Base-by-base conservation (phyloP, 2,888 invertebrate species). In the Thumatha senex region DNA sequence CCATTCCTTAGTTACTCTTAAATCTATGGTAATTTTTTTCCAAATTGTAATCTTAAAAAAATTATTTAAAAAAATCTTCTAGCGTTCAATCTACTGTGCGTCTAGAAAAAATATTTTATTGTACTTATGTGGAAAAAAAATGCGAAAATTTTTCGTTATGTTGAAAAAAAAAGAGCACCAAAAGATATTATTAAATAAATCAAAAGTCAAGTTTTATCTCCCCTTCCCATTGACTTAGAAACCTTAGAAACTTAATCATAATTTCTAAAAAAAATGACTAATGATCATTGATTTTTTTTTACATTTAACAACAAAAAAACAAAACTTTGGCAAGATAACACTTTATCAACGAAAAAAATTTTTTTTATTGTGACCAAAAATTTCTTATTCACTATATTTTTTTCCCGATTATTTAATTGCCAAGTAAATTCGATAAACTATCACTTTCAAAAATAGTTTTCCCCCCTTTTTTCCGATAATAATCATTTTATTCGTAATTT, bases 361-460 rank as follows among this genome's bases (percentile, higher is more conserved):
- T 47, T 39, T 51, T 15, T 45, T 59, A 43, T 78, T 76, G 74
- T 72, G 77, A 78, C 73, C 64, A 63, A 66, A 64, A 56, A 43
- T 76, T 73, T 74, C 40, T 29, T 35, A 47, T 10, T 60, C 43
- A 54, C 51, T 70, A 76, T 70, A 70, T 57, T 61, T 54, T 11
- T 15, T 31, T 31, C 63, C 50, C 53, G 50, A 64, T 57, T 60
- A 61, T 64, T 69, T 69, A 74, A 78, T 82, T 82, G 88, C 82
- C 88, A 82, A 80, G 71, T 90, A 90, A 90, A 90, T 90, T 90
- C 90, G 90, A 86, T 87, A 80, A 71, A 78, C 76, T 86, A 86
- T 84, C 87, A 89, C 88, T 70, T 74, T 72, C 60, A 65, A 72
- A 62, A 69, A 63, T 66, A 64, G 63, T 57, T 38, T 40, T 30